Evolutionary conservation across 2,797 vertebrate species (phyloP).

Genomic region (Sternotherus odoratus): DNA sequence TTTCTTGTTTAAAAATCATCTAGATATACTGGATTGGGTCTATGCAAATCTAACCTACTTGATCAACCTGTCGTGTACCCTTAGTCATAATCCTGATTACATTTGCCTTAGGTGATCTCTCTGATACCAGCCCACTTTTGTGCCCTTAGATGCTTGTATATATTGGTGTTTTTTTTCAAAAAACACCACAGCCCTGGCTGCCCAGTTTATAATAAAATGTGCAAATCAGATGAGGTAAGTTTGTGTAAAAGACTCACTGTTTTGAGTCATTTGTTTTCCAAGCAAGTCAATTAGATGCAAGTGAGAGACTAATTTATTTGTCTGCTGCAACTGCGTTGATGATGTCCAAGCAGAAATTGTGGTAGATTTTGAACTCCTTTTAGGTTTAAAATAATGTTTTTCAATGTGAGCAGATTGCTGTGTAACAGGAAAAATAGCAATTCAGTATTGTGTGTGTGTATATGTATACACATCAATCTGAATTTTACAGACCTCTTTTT

Average conservation of each 20-base stretch:
- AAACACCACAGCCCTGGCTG: neutral
- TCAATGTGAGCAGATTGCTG: neutral
- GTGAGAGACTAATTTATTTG: neutral
- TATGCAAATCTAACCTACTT: constrained; percentile 24
- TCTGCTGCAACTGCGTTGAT: neutral
- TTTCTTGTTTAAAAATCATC: constrained; percentile 22
- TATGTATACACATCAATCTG: neutral
- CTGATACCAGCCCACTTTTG: constrained; percentile 44
- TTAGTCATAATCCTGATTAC: constrained; percentile 66
- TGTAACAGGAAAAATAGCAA: constrained; percentile 15
- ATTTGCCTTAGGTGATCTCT: constrained; percentile 65
- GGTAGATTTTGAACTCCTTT: neutral
- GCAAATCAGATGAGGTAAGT: neutral
- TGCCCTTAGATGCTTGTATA: constrained; percentile 72
- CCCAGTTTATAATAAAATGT: constrained; percentile 33
- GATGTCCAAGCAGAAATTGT: neutral
- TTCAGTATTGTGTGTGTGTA: neutral
- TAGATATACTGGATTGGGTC: neutral
- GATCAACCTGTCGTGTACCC: constrained; percentile 35
- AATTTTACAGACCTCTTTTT: constrained; percentile 7
- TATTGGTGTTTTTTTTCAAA: constrained; percentile 10
- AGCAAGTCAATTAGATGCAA: neutral
- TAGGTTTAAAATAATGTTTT: constrained; percentile 6
- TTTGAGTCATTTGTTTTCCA: neutral
- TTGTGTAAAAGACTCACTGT: neutral